A percentile compares a stretch with the other conserved stretches of the same genome.
Evolutionary conservation across 2,797 vertebrate species (phyloP).

Genomic region (Coendou prehensilis): DNA sequence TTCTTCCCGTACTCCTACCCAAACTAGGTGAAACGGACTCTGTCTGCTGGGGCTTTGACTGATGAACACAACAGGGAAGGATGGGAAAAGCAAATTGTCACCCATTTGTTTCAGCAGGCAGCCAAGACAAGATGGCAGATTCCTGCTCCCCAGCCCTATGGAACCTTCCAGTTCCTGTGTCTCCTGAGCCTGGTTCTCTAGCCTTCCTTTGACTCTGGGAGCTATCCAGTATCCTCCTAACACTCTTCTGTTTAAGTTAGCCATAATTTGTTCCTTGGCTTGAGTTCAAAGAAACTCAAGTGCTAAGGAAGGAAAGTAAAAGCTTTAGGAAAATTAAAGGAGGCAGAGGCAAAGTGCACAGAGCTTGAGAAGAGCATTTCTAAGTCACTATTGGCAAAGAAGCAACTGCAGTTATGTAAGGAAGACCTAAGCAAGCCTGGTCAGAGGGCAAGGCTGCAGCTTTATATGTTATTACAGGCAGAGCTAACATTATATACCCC

Average conservation of each 20-base stretch:
- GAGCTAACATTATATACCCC: background rate
- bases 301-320: conserved; percentile 20
- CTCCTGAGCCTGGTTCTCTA: background rate
- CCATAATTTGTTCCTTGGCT: background rate
- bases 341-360: background rate
- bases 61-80: background rate
- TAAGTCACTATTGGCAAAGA: background rate
- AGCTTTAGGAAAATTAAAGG: conserved; percentile 23
- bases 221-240: background rate
- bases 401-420: background rate
- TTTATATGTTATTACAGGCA: background rate
- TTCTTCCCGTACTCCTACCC: background rate
- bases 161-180: background rate
- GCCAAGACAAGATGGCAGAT: background rate
- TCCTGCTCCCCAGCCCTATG: background rate
- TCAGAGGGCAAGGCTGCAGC: background rate
- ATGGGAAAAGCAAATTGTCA: background rate
- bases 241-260: background rate
- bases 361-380: conserved; percentile 16
- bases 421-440: background rate
- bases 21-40: background rate
- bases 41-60: background rate
- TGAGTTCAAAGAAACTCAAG: conserved; percentile 27
- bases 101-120: background rate
- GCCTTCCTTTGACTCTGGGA: background rate